Conservation (phyloP, 2,113 vertebrate species). For the Varanus salvator region DNA sequence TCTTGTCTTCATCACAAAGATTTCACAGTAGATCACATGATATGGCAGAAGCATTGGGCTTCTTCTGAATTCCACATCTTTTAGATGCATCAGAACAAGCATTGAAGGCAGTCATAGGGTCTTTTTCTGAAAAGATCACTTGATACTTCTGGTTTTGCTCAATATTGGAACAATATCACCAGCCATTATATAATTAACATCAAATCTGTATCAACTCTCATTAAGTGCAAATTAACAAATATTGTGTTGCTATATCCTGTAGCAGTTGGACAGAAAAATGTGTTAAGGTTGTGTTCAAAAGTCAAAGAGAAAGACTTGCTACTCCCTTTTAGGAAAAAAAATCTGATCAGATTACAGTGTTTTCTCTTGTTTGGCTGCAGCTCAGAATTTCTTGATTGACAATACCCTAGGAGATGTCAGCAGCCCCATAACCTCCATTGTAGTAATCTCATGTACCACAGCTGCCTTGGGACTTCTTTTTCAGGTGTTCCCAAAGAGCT, state of each 20-base stretch:
- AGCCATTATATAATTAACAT: slow-evolving; percentile 73
- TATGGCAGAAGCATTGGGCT: slow-evolving; percentile 61
- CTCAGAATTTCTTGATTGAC: slow-evolving; percentile 83
- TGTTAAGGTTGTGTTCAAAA: slow-evolving; percentile 71
- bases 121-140: slow-evolving; percentile 46
- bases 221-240: slow-evolving; percentile 60
- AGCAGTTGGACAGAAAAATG: slow-evolving; percentile 72
- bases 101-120: slow-evolving; percentile 47
- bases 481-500: slow-evolving; percentile 75
- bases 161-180: slow-evolving; percentile 67
- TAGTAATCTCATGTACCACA: slow-evolving; percentile 57
- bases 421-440: slow-evolving; percentile 74
- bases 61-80: slow-evolving; percentile 39
- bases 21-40: slow-evolving; percentile 72
- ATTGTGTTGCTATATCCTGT: slow-evolving; percentile 76
- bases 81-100: slow-evolving; percentile 70
- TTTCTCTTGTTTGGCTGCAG: slow-evolving; percentile 74
- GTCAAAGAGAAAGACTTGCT: slow-evolving; percentile 77
- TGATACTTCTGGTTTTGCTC: slow-evolving; percentile 56
- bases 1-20: slow-evolving; percentile 71
- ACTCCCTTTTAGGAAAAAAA: slow-evolving; percentile 60
- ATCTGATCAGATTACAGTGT: slow-evolving; percentile 78
- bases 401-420: slow-evolving; percentile 87
- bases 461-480: slow-evolving; percentile 57
- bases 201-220: slow-evolving; percentile 78